phyloP scores from a whole-genome alignment of 2,113 vertebrate species.

The Puntigrus tetrazona region DNA sequence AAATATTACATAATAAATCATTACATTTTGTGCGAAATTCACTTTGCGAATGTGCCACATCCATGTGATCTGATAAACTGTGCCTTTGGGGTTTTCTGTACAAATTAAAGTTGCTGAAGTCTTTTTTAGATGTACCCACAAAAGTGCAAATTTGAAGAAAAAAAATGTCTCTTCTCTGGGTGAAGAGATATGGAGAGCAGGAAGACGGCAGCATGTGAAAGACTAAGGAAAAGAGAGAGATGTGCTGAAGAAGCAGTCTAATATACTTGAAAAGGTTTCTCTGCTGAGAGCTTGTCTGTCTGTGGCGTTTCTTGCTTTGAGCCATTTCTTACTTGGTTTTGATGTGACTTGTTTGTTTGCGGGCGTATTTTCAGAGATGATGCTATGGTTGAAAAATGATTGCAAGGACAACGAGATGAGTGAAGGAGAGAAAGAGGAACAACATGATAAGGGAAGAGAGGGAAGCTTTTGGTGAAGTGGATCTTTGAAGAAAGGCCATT shows the following conservation, averaged over 20 bases:
- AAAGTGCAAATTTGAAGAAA: conserved; percentile 14
- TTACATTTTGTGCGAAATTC: conserved; percentile 2
- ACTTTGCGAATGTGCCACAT: neutral
- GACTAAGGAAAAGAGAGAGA: neutral
- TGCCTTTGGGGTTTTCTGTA: conserved; percentile 29
- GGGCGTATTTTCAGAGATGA: neutral
- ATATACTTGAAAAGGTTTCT: conserved; percentile 23
- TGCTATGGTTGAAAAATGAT: conserved; percentile 2
- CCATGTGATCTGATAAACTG: conserved; percentile 24
- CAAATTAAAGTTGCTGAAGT: conserved; percentile 6
- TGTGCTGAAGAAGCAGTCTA: conserved; percentile 12
- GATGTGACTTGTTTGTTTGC: conserved; percentile 30
- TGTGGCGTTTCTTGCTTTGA: neutral
- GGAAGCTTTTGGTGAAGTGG: neutral
- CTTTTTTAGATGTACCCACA: neutral
- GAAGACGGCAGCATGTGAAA: neutral
- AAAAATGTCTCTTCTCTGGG: neutral
- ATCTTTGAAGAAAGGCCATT: conserved; percentile 2
- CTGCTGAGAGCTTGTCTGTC: neutral
- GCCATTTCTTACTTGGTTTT: conserved; percentile 27
- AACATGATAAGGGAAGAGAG: neutral
- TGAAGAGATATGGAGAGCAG: neutral
- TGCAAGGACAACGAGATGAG: neutral
- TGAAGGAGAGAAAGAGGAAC: neutral
- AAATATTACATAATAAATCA: conserved; percentile 18